phyloP scores from a whole-genome alignment of 2,113 vertebrate genomes.

The Ammodytes dubius region DNA sequence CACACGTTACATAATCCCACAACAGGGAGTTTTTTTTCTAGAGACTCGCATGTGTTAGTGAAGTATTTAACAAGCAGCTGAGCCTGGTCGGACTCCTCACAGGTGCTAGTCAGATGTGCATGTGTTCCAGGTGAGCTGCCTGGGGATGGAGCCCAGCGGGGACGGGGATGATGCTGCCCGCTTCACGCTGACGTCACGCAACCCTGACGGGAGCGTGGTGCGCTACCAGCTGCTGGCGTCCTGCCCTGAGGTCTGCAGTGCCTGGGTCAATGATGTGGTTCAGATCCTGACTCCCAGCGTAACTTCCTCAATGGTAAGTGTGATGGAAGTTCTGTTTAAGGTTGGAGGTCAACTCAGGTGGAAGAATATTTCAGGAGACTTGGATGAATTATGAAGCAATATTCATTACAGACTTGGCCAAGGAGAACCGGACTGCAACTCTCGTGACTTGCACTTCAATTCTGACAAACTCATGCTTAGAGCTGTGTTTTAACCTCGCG shows the following conservation, averaged over 20 bases:
- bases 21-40: slow-evolving; percentile 25
- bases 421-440: too few species aligned
- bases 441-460: too few species aligned
- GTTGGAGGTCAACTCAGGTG: too few species aligned
- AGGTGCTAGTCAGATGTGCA: slow-evolving; percentile 60
- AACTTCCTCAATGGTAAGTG: slow-evolving; percentile 93
- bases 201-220: slow-evolving; percentile 87
- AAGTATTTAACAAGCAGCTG: slow-evolving; percentile 56
- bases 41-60: slow-evolving; percentile 28
- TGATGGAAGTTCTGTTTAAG: too few species aligned
- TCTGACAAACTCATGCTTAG: too few species aligned
- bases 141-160: slow-evolving; percentile 88
- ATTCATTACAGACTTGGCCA: too few species aligned
- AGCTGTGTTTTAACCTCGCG: too few species aligned
- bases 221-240: slow-evolving; percentile 88
- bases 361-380: too few species aligned
- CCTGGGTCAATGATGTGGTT: slow-evolving; percentile 89
- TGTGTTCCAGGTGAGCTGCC: slow-evolving; percentile 90
- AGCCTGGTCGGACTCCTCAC: slow-evolving; percentile 32
- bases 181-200: slow-evolving; percentile 91
- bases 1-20: slow-evolving; percentile 52
- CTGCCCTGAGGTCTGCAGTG: slow-evolving; percentile 84
- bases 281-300: slow-evolving; percentile 92
- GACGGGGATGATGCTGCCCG: slow-evolving; percentile 87
- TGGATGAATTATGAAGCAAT: too few species aligned